Evolutionary conservation across 1,140 invertebrate species (phyloP), one percentile per base, ranked within the genome.

Genomic region (Doryteuthis pealeii): DNA sequence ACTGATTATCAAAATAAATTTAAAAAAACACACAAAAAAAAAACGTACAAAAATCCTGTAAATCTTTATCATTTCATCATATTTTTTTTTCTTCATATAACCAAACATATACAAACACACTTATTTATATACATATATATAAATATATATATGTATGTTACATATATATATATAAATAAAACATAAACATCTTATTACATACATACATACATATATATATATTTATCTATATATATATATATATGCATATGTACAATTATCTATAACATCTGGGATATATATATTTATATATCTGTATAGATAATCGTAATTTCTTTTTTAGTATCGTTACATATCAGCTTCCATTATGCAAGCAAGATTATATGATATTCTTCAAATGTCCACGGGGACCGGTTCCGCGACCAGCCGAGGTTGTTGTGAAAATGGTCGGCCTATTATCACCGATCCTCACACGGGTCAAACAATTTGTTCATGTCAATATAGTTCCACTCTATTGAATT

Each of bases 391-490:
- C 4, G 72, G 79, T 73, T 68, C 78, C 32, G 78, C 80, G 14
- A 74, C 80, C 30, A 70, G 75, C 2, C 69, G 82, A 33, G 79
- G 78, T 4, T 97, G 95, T 88, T 97, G 96, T 90, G 95, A 97
- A 85, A 95, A 94, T 77, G 95, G 95, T 15, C 92, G 96, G 69
- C 95, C 95, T 72, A 93, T 97, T 83, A 94, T 96, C 90, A 96
- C 95, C 40, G 96, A 98, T 87, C 96, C 95, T 0, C 93, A 96
- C 45, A 96, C 95, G 28, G 96, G 96, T 12, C 95, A 97, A 87
- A 95, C 95, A 22, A 94, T 97, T 66, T 98, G 96, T 89, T 97
- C 95, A 73, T 97, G 96, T 89, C 96, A 97, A 87, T 98, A 97
- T 90, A 95, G 81, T 26, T 72, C 83, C 8, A 75, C 78, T 14